phyloP scores from a whole-genome alignment of 2,888 invertebrate genomes.

The Lacanobia wlatinum region DNA sequence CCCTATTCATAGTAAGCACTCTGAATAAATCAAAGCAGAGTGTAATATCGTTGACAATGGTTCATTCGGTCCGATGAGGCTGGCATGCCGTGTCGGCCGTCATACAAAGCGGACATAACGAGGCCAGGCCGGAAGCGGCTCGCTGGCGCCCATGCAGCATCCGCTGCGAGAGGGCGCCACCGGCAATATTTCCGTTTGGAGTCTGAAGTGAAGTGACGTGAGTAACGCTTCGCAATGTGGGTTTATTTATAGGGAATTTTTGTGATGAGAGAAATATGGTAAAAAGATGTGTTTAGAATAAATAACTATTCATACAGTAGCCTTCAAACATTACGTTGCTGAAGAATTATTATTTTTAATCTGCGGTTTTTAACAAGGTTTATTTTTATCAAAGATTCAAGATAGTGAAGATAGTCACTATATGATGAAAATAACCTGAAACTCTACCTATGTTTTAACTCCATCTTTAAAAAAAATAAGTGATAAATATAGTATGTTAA shows the following conservation, averaged over 20 bases:
- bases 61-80: constrained; percentile 67
- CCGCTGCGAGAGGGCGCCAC: constrained; percentile 74
- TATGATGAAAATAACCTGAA: too few species aligned
- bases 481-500: too few species aligned
- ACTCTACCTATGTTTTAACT: too few species aligned
- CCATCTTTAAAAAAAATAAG: too few species aligned
- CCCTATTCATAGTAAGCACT: constrained; percentile 52
- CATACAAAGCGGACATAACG: constrained; percentile 81
- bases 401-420: too few species aligned
- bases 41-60: constrained; percentile 73
- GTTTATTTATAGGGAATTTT: constrained; percentile 49
- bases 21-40: constrained; percentile 66
- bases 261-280: background rate
- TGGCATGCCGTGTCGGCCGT: constrained; percentile 63
- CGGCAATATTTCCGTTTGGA: constrained; percentile 80
- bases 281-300: too few species aligned
- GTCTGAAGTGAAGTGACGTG: constrained; percentile 58
- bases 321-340: too few species aligned
- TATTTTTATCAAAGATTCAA: too few species aligned
- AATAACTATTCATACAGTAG: too few species aligned
- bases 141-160: constrained; percentile 77
- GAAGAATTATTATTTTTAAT: too few species aligned
- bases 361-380: too few species aligned
- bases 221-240: constrained; percentile 38
- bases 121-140: constrained; percentile 82